Evolutionary conservation across 1,140 invertebrate species (phyloP).

Genomic region (Sarcophaga bullata): DNA sequence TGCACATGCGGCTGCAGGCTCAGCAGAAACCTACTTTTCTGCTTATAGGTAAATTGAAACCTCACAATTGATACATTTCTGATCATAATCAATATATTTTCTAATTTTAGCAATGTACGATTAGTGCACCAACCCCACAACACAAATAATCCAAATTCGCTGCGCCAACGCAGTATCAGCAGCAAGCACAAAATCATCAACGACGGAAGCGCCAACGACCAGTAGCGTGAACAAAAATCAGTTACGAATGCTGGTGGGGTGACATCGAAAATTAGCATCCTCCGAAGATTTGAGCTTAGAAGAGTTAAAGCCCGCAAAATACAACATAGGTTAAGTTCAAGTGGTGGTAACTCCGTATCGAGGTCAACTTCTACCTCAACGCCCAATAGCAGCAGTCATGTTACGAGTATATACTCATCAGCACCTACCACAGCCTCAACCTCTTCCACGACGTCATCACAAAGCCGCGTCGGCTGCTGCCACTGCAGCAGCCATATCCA

Average conservation of each 20-base stretch:
- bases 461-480: slow-evolving; percentile 56
- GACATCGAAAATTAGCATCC: slow-evolving; percentile 92
- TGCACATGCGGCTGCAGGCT: slow-evolving; percentile 66
- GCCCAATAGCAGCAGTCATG: slow-evolving; percentile 19
- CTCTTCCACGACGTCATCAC: slow-evolving; percentile 54
- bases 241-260: slow-evolving; percentile 75
- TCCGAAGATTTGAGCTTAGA: slow-evolving; percentile 92
- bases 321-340: slow-evolving; percentile 47
- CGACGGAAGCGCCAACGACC: not conserved
- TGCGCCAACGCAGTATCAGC: slow-evolving; percentile 62
- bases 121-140: slow-evolving; percentile 75
- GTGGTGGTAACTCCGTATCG: slow-evolving; percentile 49
- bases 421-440: slow-evolving; percentile 54
- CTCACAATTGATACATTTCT: not conserved
- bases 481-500: slow-evolving; percentile 59
- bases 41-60: slow-evolving; percentile 73
- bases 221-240: slow-evolving; percentile 60
- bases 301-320: slow-evolving; percentile 82
- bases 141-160: slow-evolving; percentile 66
- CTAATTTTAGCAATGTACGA: slow-evolving; percentile 71
- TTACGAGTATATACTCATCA: slow-evolving; percentile 46
- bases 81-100: not conserved
- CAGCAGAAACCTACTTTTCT: slow-evolving; percentile 80
- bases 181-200: not conserved
- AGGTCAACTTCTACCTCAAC: slow-evolving; percentile 45